Evolutionary conservation across 2,113 vertebrate genomes (phyloP).

Genomic region (Mormoops blainvillei): DNA sequence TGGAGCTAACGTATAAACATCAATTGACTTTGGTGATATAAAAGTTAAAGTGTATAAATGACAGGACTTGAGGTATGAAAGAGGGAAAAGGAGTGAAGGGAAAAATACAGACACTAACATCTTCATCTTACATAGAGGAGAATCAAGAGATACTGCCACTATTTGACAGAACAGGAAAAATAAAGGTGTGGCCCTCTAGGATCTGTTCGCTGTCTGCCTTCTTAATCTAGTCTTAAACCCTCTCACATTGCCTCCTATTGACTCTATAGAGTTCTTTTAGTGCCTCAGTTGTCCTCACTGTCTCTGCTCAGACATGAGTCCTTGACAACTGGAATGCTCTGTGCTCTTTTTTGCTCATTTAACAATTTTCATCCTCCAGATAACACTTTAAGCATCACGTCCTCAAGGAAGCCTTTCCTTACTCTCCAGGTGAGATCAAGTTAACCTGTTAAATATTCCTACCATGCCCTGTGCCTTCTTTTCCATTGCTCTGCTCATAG

Average conservation of each 20-base stretch:
- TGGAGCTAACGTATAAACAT: background rate
- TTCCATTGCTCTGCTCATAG: background rate
- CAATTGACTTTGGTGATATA: background rate
- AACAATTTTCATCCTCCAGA: background rate
- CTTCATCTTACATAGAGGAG: background rate
- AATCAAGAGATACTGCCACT: background rate
- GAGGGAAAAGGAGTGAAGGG: background rate
- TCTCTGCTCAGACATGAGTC: background rate
- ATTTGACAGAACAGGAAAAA: background rate
- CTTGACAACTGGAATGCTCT: background rate
- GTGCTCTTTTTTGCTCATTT: background rate
- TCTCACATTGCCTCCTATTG: background rate
- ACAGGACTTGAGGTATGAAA: background rate
- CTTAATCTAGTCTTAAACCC: background rate
- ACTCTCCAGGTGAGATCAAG: background rate
- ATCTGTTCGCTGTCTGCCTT: background rate
- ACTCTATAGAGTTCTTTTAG: background rate
- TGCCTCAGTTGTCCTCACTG: background rate
- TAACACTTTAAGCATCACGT: background rate
- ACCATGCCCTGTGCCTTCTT: background rate
- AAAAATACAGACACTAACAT: background rate
- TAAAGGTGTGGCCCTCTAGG: background rate
- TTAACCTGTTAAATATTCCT: background rate
- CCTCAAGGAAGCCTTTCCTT: background rate
- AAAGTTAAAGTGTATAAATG: background rate